phyloP scores from a whole-genome alignment of 2,113 vertebrate genomes.

The Bos taurus region ARS-UCD2.0 NC_037337.1:97902501-97903000 shows the following conservation, averaged over 20 bases:
- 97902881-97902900: not conserved
- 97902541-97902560: no score
- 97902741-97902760: not conserved
- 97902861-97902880: not conserved
- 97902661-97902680: no score
- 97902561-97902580: no score
- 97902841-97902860: not conserved
- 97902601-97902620: no score
- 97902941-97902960: fast-evolving
- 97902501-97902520: no score
- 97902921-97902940: not conserved
- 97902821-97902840: not conserved
- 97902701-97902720: not conserved
- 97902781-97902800: not conserved
- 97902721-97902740: not conserved
- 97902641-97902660: fast-evolving
- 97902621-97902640: no score
- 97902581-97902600: fast-evolving
- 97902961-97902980: not conserved
- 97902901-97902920: not conserved
- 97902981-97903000: not conserved
- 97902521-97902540: no score
- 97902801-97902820: not conserved
- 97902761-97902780: not conserved
- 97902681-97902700: not conserved